Evolutionary conservation across 2,888 invertebrate genomes (phyloP).

Genomic region (Pachliopta kotzebuea): DNA sequence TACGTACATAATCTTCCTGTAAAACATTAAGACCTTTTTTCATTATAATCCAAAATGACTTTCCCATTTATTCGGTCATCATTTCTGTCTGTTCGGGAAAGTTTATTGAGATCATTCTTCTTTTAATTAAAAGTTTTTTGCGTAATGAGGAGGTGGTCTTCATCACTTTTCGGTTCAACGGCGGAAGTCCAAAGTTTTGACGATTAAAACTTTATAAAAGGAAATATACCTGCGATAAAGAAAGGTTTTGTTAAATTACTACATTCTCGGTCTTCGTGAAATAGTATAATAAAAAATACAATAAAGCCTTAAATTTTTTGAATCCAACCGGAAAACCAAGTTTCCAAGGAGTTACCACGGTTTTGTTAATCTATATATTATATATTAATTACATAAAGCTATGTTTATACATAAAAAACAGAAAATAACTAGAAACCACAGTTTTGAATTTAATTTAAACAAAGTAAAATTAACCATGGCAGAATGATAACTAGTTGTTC

Average conservation of each 20-base stretch:
- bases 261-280: not conserved
- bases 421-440: too few relatives aligned
- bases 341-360: too few relatives aligned
- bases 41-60: constrained; percentile 3
- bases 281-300: not conserved
- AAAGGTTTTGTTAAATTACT: constrained; percentile 8
- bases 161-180: constrained; percentile 26
- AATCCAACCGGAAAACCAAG: too few relatives aligned
- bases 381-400: too few relatives aligned
- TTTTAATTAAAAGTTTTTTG: constrained; percentile 39
- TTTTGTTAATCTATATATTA: too few relatives aligned
- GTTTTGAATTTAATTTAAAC: too few relatives aligned
- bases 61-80: constrained; percentile 8
- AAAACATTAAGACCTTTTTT: not conserved
- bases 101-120: constrained; percentile 34
- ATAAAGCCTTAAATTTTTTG: not conserved
- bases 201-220: constrained; percentile 35
- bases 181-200: constrained; percentile 31
- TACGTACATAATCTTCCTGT: too few relatives aligned
- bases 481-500: too few relatives aligned
- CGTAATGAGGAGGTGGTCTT: constrained; percentile 36
- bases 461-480: too few relatives aligned
- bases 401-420: too few relatives aligned
- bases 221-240: constrained; percentile 18
- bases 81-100: constrained; percentile 27